These are phyloP conservation scores for Calephelis virginiensis DNA, from an alignment of 1,140 invertebrate species.

Conservation along the genomic window DNA sequence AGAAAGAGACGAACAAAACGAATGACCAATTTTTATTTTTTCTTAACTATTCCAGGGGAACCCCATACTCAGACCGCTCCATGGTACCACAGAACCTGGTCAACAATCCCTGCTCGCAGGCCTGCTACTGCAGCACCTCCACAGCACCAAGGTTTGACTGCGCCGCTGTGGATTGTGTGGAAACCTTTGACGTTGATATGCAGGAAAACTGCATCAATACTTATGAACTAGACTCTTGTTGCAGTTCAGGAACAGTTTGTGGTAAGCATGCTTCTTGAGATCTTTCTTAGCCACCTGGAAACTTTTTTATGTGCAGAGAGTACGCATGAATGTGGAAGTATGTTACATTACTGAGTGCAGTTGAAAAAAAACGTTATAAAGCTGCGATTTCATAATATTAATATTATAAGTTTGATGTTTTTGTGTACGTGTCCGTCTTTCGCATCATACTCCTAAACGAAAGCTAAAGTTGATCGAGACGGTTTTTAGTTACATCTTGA, in stretches of 20 bases:
- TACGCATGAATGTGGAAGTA: too few relatives aligned
- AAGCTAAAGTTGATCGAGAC: too few relatives aligned
- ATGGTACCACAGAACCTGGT: conserved; percentile 51
- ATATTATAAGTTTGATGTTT: too few relatives aligned
- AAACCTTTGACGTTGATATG: conserved; percentile 53
- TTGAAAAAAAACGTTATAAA: too few relatives aligned
- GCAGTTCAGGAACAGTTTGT: conserved; percentile 61
- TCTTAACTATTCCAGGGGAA: conserved; percentile 46
- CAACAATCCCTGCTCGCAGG: conserved; percentile 56
- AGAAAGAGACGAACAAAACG: too few relatives aligned
- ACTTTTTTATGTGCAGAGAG: too few relatives aligned
- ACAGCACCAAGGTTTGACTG: conserved; percentile 54
- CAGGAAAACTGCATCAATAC: conserved; percentile 58
- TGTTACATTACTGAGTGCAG: too few relatives aligned
- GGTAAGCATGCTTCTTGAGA: conserved; percentile 39
- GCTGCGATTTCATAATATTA: too few relatives aligned
- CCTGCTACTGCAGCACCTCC: conserved; percentile 50
- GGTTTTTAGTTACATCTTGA: too few relatives aligned
- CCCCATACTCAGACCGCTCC: conserved; percentile 41
- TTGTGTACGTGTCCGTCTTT: too few relatives aligned
- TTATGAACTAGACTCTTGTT: conserved; percentile 64
- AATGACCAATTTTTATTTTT: background rate
- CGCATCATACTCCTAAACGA: too few relatives aligned
- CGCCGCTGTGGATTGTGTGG: conserved; percentile 72
- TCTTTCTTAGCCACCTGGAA: background rate